Conservation (phyloP, 2,797 vertebrate species). For the Chaunax sp. region DNA sequence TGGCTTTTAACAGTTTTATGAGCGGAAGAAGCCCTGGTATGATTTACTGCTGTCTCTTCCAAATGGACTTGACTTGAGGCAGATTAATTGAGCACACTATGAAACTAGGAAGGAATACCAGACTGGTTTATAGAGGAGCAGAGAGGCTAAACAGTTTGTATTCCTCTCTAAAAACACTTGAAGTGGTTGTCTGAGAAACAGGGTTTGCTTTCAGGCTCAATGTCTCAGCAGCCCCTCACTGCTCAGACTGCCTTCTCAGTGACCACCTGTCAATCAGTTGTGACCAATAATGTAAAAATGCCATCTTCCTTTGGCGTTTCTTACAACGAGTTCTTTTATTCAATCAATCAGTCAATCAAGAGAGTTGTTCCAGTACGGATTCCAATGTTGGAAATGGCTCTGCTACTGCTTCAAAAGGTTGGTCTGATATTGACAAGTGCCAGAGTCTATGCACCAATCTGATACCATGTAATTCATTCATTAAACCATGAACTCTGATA, state of each 20-base stretch:
- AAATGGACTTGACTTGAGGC: slow-evolving; percentile 25
- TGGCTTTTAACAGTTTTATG: slow-evolving; percentile 18
- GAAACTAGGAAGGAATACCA: slow-evolving; percentile 17
- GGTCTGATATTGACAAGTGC: too few relatives aligned
- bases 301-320: background rate
- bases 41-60: slow-evolving; percentile 14
- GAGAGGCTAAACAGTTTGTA: slow-evolving; percentile 23
- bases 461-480: too few relatives aligned
- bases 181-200: slow-evolving; percentile 6
- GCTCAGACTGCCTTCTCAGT: background rate
- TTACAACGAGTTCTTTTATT: background rate
- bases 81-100: slow-evolving; percentile 12
- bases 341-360: too few relatives aligned
- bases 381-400: too few relatives aligned
- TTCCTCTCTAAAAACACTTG: slow-evolving; percentile 20
- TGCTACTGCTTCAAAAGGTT: too few relatives aligned
- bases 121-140: slow-evolving; percentile 18
- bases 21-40: slow-evolving; percentile 17
- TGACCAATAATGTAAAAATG: background rate
- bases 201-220: background rate
- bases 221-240: background rate
- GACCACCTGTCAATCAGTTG: background rate
- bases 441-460: too few relatives aligned
- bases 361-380: too few relatives aligned
- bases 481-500: too few relatives aligned